Percentiles rank a stretch among this genome's conserved stretches.
These are phyloP conservation scores for Dryococelus australis DNA, from an alignment of 2,888 invertebrate species.

Conservation along the genomic window DNA sequence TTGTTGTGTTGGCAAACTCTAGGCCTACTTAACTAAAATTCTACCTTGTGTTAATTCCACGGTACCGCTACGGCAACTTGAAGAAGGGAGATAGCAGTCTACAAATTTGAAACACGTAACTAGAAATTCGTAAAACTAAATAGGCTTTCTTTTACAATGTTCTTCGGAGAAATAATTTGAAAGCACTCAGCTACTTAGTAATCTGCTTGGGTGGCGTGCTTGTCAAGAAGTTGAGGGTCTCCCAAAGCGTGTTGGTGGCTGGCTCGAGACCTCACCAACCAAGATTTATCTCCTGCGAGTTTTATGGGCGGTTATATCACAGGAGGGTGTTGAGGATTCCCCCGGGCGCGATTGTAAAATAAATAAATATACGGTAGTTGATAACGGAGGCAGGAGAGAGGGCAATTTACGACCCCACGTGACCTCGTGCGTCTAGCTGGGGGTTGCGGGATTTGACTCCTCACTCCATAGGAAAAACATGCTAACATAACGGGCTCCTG, in stretches of 20 bases:
- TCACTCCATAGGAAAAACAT: neutral
- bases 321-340: neutral
- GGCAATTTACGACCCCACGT: neutral
- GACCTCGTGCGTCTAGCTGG: neutral
- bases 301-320: slow-evolving; percentile 18
- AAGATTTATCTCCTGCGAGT: neutral
- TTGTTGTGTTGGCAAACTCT: too few species aligned
- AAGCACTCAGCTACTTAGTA: too few species aligned
- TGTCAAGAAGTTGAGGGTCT: neutral
- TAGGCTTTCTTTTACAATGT: too few species aligned
- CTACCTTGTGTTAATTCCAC: too few species aligned
- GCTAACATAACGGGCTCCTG: neutral
- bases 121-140: too few species aligned
- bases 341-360: slow-evolving; percentile 16
- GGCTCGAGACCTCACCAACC: neutral
- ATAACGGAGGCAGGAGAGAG: slow-evolving; percentile 5
- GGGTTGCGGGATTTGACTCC: neutral
- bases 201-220: too few species aligned
- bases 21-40: too few species aligned
- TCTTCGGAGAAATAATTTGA: too few species aligned
- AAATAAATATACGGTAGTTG: slow-evolving; percentile 30
- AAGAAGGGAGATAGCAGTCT: too few species aligned
- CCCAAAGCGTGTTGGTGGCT: neutral
- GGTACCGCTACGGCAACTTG: too few species aligned
- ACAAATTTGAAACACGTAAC: too few species aligned